Conservation (phyloP, 1,140 invertebrate genomes). For the Solenopsis invicta region DNA sequence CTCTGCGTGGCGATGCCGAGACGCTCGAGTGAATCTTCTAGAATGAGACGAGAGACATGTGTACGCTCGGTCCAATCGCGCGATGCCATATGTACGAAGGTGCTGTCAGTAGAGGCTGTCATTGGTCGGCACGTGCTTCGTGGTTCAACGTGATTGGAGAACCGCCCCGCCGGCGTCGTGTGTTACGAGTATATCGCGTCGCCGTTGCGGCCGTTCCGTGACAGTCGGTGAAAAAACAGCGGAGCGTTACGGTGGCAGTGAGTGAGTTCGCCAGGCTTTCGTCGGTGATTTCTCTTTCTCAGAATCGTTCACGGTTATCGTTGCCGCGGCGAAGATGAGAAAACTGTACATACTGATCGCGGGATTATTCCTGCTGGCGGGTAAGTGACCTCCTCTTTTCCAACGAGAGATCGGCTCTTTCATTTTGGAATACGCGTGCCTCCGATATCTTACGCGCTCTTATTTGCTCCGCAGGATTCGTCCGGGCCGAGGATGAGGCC, state of each 20-base stretch:
- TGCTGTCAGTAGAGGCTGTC: constrained; percentile 52
- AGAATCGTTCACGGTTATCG: constrained; percentile 66
- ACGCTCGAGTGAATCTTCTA: constrained; percentile 58
- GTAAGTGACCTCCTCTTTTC: constrained; percentile 80
- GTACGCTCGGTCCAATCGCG: constrained; percentile 69
- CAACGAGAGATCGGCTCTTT: neutral
- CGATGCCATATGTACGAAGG: constrained; percentile 76
- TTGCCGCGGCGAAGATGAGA: constrained; percentile 85
- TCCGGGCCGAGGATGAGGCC: constrained; percentile 81
- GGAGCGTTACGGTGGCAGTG: neutral
- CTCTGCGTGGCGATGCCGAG: neutral
- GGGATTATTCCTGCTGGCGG: constrained; percentile 86
- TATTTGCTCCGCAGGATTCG: constrained; percentile 76
- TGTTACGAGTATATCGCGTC: constrained; percentile 62
- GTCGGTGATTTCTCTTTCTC: constrained; percentile 50
- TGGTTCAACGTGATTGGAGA: constrained; percentile 81
- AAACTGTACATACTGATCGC: constrained; percentile 86
- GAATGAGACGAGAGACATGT: constrained; percentile 52
- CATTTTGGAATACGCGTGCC: too few relatives aligned
- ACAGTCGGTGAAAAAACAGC: constrained; percentile 75
- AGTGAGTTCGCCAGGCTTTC: neutral
- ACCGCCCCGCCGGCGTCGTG: neutral
- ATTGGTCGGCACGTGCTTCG: constrained; percentile 82
- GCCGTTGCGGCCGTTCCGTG: constrained; percentile 57
- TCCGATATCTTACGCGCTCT: neutral